phyloP scores from a whole-genome alignment of 2,113 vertebrate genomes.

The Tragelaphus scriptus region DNA sequence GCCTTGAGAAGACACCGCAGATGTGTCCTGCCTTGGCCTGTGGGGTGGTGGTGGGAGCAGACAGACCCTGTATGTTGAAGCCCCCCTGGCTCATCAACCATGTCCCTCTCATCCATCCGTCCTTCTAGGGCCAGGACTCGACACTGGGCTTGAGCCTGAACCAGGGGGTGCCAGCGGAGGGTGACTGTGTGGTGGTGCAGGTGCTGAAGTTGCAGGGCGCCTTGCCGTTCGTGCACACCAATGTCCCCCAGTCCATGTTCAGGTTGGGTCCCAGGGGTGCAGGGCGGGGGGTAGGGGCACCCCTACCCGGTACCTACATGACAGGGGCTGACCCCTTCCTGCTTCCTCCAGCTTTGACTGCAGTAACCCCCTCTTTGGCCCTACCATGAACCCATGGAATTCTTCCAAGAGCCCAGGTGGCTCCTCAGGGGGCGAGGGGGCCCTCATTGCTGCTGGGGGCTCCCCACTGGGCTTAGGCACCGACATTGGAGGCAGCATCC shows the following conservation, averaged over 20 bases:
- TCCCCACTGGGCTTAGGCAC: constrained; percentile 82
- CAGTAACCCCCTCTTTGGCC: constrained; percentile 81
- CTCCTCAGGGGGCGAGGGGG: constrained; percentile 83
- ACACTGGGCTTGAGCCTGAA: constrained; percentile 82
- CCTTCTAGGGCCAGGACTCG: constrained; percentile 83
- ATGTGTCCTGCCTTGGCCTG: neutral
- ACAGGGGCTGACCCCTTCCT: neutral
- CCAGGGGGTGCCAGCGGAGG: constrained; percentile 76
- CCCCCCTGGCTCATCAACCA: neutral
- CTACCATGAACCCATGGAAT: constrained; percentile 75
- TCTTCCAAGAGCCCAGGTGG: constrained; percentile 76
- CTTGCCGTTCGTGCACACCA: constrained; percentile 94
- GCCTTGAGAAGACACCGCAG: neutral
- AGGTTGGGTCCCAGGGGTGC: constrained; percentile 77
- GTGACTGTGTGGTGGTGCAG: constrained; percentile 88
- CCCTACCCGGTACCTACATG: neutral
- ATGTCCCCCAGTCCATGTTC: constrained; percentile 89
- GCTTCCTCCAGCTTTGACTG: constrained; percentile 79
- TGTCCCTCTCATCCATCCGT: neutral
- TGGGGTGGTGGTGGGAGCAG: neutral
- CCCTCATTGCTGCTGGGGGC: constrained; percentile 79
- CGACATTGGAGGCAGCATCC: constrained; percentile 81
- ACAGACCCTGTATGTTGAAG: neutral
- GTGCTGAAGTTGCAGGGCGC: constrained; percentile 94
- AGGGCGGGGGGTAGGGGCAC: neutral